Evolutionary conservation across 2,888 invertebrate species (phyloP).

Genomic region (Philhelius pedissequus): DNA sequence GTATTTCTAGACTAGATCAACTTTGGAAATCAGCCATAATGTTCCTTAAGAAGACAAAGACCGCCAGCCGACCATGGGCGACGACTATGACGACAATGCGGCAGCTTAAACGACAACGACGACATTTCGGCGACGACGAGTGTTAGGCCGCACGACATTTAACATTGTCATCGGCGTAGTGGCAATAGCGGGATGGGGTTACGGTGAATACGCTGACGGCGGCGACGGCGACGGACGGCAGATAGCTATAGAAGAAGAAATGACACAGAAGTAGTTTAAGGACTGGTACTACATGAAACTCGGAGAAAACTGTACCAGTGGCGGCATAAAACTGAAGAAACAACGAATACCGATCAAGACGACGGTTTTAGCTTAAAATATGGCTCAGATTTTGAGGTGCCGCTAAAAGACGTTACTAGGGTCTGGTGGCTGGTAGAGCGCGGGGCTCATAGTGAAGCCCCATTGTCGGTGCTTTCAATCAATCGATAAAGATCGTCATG

Average conservation of each 20-base stretch:
- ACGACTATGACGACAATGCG: constrained; percentile 10
- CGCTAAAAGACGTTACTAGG: constrained; percentile 14
- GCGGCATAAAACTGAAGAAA: constrained; percentile 26
- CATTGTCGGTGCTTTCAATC: constrained; percentile 64
- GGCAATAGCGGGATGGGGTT: not conserved
- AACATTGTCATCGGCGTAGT: constrained; percentile 44
- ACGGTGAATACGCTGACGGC: not conserved
- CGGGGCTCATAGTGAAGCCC: not conserved
- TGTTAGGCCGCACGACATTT: constrained; percentile 63
- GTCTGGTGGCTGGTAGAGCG: not conserved
- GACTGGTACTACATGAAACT: constrained; percentile 9
- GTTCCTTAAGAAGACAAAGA: constrained; percentile 46
- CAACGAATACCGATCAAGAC: constrained; percentile 16
- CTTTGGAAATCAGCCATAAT: constrained; percentile 61
- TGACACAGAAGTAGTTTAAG: constrained; percentile 6
- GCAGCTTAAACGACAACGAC: constrained; percentile 27
- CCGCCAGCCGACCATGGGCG: not conserved
- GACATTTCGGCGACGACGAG: constrained; percentile 58
- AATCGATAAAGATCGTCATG: constrained; percentile 61
- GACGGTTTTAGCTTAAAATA: constrained; percentile 48
- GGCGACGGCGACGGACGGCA: not conserved
- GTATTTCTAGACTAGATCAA: constrained; percentile 60
- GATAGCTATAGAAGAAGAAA: not conserved
- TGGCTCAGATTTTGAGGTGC: constrained; percentile 58
- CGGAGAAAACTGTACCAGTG: constrained; percentile 22